These are phyloP conservation scores for Patella caerulea DNA, from an alignment of 2,888 invertebrate genomes.

Conservation along the genomic window DNA sequence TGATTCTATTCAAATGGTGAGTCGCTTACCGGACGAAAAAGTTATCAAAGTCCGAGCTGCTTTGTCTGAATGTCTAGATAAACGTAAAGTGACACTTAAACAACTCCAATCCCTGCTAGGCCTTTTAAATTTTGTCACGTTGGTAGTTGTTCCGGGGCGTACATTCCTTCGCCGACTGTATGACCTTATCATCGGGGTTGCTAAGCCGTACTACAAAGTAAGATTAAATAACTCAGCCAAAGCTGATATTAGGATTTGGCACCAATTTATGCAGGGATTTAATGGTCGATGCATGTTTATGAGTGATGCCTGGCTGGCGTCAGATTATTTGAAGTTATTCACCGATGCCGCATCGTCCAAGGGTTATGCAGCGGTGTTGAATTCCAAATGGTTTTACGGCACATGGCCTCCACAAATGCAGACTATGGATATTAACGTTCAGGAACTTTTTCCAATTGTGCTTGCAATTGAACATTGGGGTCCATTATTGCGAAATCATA, in stretches of 20 bases:
- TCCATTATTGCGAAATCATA: no score
- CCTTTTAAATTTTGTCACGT: neutral
- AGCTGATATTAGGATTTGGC: neutral
- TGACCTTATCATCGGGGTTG: neutral
- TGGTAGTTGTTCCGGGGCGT: neutral
- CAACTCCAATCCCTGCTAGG: neutral
- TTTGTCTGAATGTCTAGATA: neutral
- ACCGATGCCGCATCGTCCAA: neutral
- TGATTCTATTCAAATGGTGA: neutral
- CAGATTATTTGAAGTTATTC: neutral
- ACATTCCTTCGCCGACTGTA: neutral
- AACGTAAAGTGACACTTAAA: neutral
- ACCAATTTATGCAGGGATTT: neutral
- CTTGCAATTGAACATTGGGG: neutral
- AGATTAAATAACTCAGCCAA: neutral
- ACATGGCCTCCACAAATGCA: neutral
- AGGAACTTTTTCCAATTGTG: constrained; percentile 15
- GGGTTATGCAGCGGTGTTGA: constrained; percentile 11
- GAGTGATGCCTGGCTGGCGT: constrained; percentile 1
- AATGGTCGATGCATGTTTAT: neutral
- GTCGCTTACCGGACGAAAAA: neutral
- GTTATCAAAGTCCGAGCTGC: neutral
- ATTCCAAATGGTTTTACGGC: constrained; percentile 9
- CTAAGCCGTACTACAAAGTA: neutral
- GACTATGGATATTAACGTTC: neutral